phyloP scores from a whole-genome alignment of 2,797 vertebrate genomes.

The Toxotes lorentzi region DNA sequence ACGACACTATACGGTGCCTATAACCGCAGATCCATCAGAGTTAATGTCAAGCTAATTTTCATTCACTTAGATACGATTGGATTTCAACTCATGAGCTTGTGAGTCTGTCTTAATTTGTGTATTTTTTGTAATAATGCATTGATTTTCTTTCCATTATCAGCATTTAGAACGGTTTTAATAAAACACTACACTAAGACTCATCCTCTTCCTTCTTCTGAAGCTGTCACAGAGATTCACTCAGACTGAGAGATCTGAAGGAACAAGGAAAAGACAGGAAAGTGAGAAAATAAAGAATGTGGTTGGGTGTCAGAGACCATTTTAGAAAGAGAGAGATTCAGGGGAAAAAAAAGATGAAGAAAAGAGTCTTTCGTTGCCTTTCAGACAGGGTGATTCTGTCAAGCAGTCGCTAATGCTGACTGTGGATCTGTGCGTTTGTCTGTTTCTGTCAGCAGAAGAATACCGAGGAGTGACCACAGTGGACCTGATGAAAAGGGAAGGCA shows the following conservation, averaged over 20 bases:
- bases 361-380: slow-evolving; percentile 52
- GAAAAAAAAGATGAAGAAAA: slow-evolving; percentile 21
- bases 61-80: slow-evolving; percentile 24
- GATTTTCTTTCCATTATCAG: slow-evolving; percentile 19
- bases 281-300: slow-evolving; percentile 46
- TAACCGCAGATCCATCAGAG: slow-evolving; percentile 35
- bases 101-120: neutral
- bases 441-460: slow-evolving; percentile 90
- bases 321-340: slow-evolving; percentile 35
- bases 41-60: slow-evolving; percentile 36
- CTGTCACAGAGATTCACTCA: slow-evolving; percentile 49
- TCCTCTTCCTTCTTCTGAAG: slow-evolving; percentile 37
- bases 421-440: slow-evolving; percentile 71
- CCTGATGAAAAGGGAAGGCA: slow-evolving; percentile 97
- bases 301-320: slow-evolving; percentile 49
- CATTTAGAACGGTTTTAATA: slow-evolving; percentile 34
- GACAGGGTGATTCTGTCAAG: slow-evolving; percentile 59
- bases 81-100: slow-evolving; percentile 29
- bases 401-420: slow-evolving; percentile 63
- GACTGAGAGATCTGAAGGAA: slow-evolving; percentile 42
- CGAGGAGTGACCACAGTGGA: slow-evolving; percentile 96
- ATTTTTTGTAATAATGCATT: slow-evolving; percentile 16
- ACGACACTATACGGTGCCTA: slow-evolving; percentile 8
- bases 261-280: slow-evolving; percentile 44
- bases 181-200: slow-evolving; percentile 11